A percentile compares a stretch with the other conserved stretches of the same genome.
Evolutionary conservation across 2,113 vertebrate genomes (phyloP).

Genomic region (Nothocercus nigrocapillus): DNA sequence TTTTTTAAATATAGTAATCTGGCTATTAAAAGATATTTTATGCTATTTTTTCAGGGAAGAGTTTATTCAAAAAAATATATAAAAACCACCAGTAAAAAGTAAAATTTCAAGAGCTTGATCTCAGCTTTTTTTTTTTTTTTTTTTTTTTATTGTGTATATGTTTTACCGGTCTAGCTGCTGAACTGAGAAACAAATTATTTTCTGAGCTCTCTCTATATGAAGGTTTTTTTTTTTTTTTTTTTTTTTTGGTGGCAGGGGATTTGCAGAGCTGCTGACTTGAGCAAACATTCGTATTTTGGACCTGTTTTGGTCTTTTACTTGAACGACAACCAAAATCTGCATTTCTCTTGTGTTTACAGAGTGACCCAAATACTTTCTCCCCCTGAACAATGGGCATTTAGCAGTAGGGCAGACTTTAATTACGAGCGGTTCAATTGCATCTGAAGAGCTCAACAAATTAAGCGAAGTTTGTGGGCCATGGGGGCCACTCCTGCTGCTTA

Average conservation of each 20-base stretch:
- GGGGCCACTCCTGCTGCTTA: neutral
- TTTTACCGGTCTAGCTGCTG: too few species aligned
- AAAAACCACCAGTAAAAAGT: neutral
- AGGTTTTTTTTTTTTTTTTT: too few species aligned
- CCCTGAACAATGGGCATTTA: rapidly evolving
- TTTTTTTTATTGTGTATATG: too few species aligned
- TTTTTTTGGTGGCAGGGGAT: neutral
- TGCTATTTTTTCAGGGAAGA: neutral
- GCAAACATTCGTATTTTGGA: rapidly evolving
- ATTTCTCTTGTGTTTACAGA: neutral
- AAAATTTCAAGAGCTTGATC: neutral
- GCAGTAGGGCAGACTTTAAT: neutral
- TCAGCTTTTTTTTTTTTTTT: neutral
- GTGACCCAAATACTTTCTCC: neutral
- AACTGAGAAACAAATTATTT: too few species aligned
- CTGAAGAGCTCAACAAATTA: neutral
- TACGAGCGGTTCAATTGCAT: rapidly evolving
- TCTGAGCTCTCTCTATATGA: too few species aligned
- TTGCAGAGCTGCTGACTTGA: neutral
- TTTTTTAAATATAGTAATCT: neutral
- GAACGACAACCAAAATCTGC: neutral
- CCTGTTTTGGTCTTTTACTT: rapidly evolving
- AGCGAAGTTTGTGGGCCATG: neutral
- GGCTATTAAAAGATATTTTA: neutral
- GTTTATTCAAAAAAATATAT: neutral